Evolutionary conservation across 2,888 invertebrate genomes (phyloP).

Genomic region (Drosophila mayaguana): DNA sequence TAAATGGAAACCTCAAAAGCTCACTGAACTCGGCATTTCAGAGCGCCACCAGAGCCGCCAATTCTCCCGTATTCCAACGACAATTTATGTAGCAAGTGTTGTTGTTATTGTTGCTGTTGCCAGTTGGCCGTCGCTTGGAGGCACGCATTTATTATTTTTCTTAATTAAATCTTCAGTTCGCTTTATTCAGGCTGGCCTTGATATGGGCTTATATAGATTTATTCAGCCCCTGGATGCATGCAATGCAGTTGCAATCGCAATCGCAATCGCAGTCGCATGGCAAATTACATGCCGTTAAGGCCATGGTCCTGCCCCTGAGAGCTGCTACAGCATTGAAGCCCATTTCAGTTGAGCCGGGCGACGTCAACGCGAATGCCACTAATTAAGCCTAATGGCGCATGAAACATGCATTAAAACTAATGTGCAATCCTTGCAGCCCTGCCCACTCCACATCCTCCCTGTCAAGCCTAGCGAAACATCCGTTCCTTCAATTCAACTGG

Average conservation of each 20-base stretch:
- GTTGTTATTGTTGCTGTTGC: constrained; percentile 21
- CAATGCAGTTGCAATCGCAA: constrained; percentile 52
- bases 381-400: constrained; percentile 80
- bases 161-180: constrained; percentile 73
- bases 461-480: background rate
- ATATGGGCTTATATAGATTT: constrained; percentile 44
- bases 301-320: background rate
- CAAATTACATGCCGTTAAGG: constrained; percentile 48
- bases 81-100: constrained; percentile 59
- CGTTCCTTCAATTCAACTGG: constrained; percentile 18
- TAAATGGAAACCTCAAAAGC: constrained; percentile 52
- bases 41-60: constrained; percentile 11
- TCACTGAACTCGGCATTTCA: constrained; percentile 25
- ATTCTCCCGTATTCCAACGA: constrained; percentile 23
- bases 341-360: constrained; percentile 52
- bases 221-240: constrained; percentile 39
- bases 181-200: constrained; percentile 7
- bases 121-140: constrained; percentile 37
- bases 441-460: background rate
- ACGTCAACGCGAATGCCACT: constrained; percentile 60
- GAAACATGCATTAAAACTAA: constrained; percentile 81
- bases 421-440: constrained; percentile 67
- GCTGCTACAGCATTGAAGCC: constrained; percentile 55
- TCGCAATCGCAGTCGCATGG: constrained; percentile 44
- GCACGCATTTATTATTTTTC: constrained; percentile 74